Percentiles rank a stretch among this genome's conserved stretches.
These are phyloP conservation scores for Hybos culiciformis DNA, from an alignment of 2,888 invertebrate genomes.

Conservation along the genomic window DNA sequence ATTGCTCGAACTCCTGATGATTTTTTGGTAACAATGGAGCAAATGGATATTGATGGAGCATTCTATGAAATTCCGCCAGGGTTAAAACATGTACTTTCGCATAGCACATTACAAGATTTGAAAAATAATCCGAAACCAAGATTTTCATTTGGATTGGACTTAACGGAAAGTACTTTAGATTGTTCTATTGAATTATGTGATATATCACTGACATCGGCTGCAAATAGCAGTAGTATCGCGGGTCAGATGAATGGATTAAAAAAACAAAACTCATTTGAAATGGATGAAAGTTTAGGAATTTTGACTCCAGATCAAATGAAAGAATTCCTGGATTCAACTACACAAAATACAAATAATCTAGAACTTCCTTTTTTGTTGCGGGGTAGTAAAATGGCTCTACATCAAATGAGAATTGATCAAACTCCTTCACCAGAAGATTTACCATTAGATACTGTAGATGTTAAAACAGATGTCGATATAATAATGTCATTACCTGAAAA, in stretches of 20 bases:
- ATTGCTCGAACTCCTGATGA: slow-evolving; percentile 27
- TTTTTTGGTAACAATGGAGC: slow-evolving; percentile 9
- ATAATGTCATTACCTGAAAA: slow-evolving; percentile 27
- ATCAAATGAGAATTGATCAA: slow-evolving; percentile 48
- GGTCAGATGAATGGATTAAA: slow-evolving; percentile 15
- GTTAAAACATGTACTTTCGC: slow-evolving; percentile 8
- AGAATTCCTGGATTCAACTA: slow-evolving; percentile 48
- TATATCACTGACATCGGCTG: slow-evolving; percentile 28
- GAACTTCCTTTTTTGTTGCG: slow-evolving; percentile 38
- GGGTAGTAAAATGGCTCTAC: slow-evolving; percentile 34
- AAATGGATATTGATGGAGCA: slow-evolving; percentile 23
- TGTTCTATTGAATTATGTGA: slow-evolving; percentile 35
- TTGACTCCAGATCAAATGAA: slow-evolving; percentile 84
- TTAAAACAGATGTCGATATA: slow-evolving; percentile 41
- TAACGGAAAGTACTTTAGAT: slow-evolving; percentile 32
- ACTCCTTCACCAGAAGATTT: slow-evolving; percentile 77
- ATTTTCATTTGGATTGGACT: slow-evolving; percentile 33
- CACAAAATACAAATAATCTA: slow-evolving; percentile 46
- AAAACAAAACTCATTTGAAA: slow-evolving; percentile 68
- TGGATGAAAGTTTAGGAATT: slow-evolving; percentile 73
- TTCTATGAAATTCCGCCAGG: slow-evolving; percentile 9
- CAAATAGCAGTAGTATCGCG: not conserved
- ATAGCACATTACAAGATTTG: slow-evolving; percentile 7
- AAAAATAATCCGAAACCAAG: slow-evolving; percentile 20
- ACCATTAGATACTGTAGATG: slow-evolving; percentile 61